Evolutionary conservation across 2,113 vertebrate genomes (phyloP).

Genomic region (Apteryx owenii): DNA sequence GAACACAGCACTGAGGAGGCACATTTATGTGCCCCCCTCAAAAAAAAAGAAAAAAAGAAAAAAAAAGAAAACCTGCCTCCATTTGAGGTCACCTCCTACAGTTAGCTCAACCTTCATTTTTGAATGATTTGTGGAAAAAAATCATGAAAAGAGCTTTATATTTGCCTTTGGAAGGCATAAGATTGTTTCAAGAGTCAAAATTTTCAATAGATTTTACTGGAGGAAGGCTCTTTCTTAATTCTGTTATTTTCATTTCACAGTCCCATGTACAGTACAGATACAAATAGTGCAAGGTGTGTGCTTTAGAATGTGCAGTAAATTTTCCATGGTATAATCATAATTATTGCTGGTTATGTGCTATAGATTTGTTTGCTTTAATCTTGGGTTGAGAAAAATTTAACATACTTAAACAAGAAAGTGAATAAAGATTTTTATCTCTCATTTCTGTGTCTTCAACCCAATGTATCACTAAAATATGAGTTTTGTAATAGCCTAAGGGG

Average conservation of each 20-base stretch:
- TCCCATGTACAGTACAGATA: not conserved
- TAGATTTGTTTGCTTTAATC: not conserved
- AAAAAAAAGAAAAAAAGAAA: not conserved
- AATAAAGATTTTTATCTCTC: not conserved
- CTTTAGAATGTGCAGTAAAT: not conserved
- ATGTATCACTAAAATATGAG: not conserved
- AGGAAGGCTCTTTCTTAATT: not conserved
- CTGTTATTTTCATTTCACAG: not conserved
- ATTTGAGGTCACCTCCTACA: not conserved
- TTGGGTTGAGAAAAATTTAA: not conserved
- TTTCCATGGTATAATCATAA: not conserved
- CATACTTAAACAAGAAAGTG: not conserved
- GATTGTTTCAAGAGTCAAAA: not conserved
- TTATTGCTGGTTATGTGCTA: not conserved
- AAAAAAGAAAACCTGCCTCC: not conserved
- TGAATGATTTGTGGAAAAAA: not conserved
- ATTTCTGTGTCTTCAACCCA: not conserved
- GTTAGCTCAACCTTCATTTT: not conserved
- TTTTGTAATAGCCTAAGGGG: not conserved
- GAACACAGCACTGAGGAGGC: not conserved
- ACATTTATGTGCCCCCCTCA: rapidly evolving
- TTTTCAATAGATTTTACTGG: not conserved
- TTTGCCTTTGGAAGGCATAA: not conserved
- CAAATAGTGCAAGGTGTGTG: not conserved
- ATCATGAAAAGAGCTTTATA: not conserved